Evolutionary conservation across 2,113 vertebrate species (phyloP), one percentile per base, ranked within the genome.

Genomic region (Colius striatus): DNA sequence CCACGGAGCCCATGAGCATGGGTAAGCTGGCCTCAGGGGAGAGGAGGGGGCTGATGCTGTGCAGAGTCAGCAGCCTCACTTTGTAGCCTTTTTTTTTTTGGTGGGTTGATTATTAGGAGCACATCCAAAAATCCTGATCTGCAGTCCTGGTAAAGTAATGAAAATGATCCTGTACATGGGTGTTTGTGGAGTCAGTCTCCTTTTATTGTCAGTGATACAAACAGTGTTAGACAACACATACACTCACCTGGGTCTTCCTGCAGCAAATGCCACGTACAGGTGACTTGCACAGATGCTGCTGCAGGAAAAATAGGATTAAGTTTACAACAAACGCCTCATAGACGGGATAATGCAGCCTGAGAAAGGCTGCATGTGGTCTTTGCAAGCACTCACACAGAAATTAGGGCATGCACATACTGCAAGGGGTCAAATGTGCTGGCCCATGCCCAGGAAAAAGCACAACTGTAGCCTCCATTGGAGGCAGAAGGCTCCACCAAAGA

Each of bases 171-270:
- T n/a, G 6, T 13, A 13, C 4, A 4, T 27, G n/a, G 16, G 25
- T 50, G n/a, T 32, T 47, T 3, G 8, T 10, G 4, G 61, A 19
- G 22, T 78, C 25, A n/a, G 32, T 41, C 13, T 68, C 32, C 18
- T 53, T 84, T 75, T 47, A 18, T 65, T 78, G 41, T 68, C 38
- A 72, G 2, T 53, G 55, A 32, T 3, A 67, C 29, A 74, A 84
- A 74, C 16, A 0, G 0, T 5, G 7, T 60, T 8, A 60, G 16
- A 67, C 16, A 21, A 36, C 6, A 12, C 0, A 0, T 27, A 26
- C 17, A 1, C 14, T 32, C 0, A 0, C 54, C 50, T 26, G 10
- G 5, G 41, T 16, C 27, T 54, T 91, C 36, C 71, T 62, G 50
- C 47, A 47, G 65, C 9, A 62, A 75, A 72, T 14, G 6, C 57